Conservation (phyloP, 1,140 invertebrate species). For the Brachionus angularis region DNA sequence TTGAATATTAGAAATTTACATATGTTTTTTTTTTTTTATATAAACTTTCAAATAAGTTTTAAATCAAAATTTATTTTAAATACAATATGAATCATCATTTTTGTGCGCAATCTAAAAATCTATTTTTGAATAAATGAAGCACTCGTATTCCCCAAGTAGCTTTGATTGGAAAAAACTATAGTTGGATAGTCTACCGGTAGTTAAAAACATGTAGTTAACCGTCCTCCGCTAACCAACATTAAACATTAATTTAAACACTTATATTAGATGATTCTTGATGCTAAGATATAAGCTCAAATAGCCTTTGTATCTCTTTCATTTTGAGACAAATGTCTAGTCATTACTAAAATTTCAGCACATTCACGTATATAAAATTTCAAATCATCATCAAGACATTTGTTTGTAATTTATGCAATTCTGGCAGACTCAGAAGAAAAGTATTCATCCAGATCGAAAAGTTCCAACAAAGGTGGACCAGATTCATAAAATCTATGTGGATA, state of each 20-base stretch:
- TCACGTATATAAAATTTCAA: conserved; percentile 85
- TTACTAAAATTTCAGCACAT: conserved; percentile 73
- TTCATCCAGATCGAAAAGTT: conserved; percentile 95
- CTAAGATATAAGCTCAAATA: conserved; percentile 62
- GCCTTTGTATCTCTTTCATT: conserved; percentile 60
- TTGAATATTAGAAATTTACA: too few species aligned
- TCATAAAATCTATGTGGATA: conserved; percentile 95
- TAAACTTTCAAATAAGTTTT: too few species aligned
- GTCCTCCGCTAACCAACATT: too few species aligned
- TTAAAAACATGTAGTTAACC: too few species aligned
- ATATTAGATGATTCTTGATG: conserved; percentile 40
- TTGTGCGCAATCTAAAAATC: too few species aligned
- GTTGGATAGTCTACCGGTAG: too few species aligned
- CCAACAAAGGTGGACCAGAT: conserved; percentile 79
- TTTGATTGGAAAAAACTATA: too few species aligned
- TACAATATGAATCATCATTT: too few species aligned
- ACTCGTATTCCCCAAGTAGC: too few species aligned
- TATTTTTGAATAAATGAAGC: too few species aligned
- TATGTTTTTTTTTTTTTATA: too few species aligned
- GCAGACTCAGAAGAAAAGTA: conserved; percentile 88
- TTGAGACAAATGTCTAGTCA: conserved; percentile 56
- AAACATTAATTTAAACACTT: conserved; percentile 44
- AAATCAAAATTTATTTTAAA: too few species aligned
- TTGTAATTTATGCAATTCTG: conserved; percentile 81
- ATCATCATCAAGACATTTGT: conserved; percentile 74